phyloP scores from a whole-genome alignment of 1,140 invertebrate genomes.

The Lanistes nyassanus region DNA sequence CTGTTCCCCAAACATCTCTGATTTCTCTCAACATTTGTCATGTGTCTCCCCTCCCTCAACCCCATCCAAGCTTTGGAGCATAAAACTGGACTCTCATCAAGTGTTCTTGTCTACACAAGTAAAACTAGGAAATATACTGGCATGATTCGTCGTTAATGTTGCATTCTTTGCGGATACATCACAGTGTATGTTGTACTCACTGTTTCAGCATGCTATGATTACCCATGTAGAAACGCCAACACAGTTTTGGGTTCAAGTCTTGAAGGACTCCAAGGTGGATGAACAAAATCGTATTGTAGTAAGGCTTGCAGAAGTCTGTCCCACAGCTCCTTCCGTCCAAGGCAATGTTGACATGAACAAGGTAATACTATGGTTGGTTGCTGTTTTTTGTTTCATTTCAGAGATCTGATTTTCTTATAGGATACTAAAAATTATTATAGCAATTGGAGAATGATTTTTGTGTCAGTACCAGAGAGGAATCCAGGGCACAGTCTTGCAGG shows the following conservation, averaged over 20 bases:
- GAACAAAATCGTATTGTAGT: constrained; percentile 38
- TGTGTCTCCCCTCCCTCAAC: no score
- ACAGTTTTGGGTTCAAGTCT: constrained; percentile 42
- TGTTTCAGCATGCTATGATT: constrained; percentile 36
- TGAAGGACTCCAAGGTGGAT: constrained; percentile 39
- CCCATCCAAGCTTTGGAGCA: no score
- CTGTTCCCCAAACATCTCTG: no score
- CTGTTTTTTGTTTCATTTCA: neutral
- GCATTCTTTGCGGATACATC: neutral
- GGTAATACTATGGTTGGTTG: constrained; percentile 16
- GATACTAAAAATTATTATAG: neutral
- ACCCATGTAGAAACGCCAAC: constrained; percentile 48
- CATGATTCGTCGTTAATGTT: neutral
- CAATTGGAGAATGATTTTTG: neutral
- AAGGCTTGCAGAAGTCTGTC: constrained; percentile 40
- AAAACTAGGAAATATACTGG: neutral
- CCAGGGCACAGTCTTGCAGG: no score
- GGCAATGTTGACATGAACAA: constrained; percentile 38
- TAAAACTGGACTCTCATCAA: neutral
- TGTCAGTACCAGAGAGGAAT: neutral
- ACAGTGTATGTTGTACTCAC: neutral
- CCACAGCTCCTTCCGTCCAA: constrained; percentile 34
- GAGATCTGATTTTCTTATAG: neutral
- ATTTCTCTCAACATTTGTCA: no score
- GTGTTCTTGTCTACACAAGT: neutral